phyloP scores from a whole-genome alignment of 2,888 invertebrate species.

The Ichneumoninae sp. region DNA sequence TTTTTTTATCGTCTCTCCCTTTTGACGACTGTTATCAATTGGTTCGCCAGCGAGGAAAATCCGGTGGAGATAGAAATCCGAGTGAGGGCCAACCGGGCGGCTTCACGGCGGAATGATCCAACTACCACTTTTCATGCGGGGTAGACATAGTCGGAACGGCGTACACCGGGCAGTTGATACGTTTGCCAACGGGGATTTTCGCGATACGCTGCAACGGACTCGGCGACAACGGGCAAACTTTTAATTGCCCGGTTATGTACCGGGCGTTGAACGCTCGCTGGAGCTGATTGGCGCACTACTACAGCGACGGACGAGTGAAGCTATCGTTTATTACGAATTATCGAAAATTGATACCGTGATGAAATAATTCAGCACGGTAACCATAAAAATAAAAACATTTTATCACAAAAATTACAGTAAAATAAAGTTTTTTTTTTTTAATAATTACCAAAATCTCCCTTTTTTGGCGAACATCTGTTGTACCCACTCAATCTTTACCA shows the following conservation, averaged over 20 bases:
- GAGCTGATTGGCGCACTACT: conserved; percentile 13
- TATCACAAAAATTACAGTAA: background rate
- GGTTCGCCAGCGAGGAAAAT: conserved; percentile 20
- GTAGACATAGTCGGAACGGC: conserved; percentile 41
- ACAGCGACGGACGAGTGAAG: background rate
- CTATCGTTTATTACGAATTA: background rate
- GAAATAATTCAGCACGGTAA: background rate
- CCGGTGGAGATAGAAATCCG: conserved; percentile 10
- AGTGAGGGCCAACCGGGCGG: conserved; percentile 20
- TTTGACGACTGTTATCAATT: background rate
- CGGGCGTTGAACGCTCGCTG: conserved; percentile 47
- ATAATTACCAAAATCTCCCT: background rate
- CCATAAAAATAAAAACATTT: background rate
- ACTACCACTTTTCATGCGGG: conserved; percentile 56
- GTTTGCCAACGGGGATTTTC: conserved; percentile 44
- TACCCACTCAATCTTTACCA: no score
- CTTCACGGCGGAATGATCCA: conserved; percentile 53
- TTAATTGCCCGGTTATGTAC: conserved; percentile 72
- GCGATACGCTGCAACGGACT: conserved; percentile 17
- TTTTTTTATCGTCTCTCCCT: background rate
- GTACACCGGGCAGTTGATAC: conserved; percentile 30
- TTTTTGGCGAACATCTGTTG: no score
- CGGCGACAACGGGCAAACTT: conserved; percentile 67
- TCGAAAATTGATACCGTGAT: background rate
- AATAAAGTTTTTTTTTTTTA: background rate